phyloP scores from a whole-genome alignment of 1,140 invertebrate genomes.

The Bombus waltoni region DNA sequence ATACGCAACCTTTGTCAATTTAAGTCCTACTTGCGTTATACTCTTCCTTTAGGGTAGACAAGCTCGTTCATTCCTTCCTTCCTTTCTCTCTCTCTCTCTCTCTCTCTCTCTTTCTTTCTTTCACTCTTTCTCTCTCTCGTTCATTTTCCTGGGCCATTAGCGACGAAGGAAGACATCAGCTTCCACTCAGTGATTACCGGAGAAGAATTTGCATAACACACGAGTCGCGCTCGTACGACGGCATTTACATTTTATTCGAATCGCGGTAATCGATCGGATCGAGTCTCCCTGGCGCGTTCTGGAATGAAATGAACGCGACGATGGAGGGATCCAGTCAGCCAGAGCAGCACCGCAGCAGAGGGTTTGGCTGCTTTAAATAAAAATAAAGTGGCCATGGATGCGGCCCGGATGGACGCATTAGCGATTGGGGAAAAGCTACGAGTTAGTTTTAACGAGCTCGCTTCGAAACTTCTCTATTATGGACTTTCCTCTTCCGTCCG shows the following conservation, averaged over 20 bases:
- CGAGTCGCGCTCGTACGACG: constrained; percentile 67
- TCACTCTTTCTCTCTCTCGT: neutral
- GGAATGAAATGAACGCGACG: constrained; percentile 72
- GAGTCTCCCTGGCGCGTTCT: constrained; percentile 38
- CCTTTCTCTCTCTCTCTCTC: neutral
- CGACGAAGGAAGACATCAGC: constrained; percentile 81
- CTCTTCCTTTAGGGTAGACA: neutral
- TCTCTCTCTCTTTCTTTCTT: too few relatives aligned
- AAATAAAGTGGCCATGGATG: constrained; percentile 79
- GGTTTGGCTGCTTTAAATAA: constrained; percentile 79
- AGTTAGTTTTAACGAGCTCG: constrained; percentile 75
- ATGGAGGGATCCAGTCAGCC: constrained; percentile 44
- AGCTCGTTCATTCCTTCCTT: neutral
- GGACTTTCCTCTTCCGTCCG: neutral
- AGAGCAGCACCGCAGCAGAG: constrained; percentile 1
- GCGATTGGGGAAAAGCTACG: constrained; percentile 75
- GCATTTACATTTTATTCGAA: constrained; percentile 83
- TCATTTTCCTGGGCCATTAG: constrained; percentile 71
- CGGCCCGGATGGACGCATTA: constrained; percentile 77
- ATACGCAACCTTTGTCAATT: neutral
- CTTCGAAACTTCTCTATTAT: constrained; percentile 53
- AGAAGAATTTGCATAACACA: constrained; percentile 82
- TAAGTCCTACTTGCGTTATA: constrained; percentile 15
- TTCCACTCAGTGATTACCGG: constrained; percentile 83
- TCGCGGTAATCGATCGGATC: constrained; percentile 82